Evolutionary conservation across 2,888 invertebrate species (phyloP), one percentile per base, ranked within the genome.

Genomic region (Pristionchus exspectatus): DNA sequence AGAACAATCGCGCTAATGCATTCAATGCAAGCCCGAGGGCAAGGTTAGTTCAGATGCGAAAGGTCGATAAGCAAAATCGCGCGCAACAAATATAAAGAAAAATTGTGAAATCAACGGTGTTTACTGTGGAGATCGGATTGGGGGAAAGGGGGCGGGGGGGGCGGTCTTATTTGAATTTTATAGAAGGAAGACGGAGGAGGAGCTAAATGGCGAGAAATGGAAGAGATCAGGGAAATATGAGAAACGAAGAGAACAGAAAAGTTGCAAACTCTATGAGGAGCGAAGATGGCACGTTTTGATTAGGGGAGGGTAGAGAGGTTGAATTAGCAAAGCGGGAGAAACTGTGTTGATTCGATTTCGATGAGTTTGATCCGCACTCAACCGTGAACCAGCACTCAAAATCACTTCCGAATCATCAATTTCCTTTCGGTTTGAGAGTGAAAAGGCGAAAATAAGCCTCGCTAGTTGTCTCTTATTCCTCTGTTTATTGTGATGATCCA

Each of bases 241-340:
- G 81, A 85, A 59, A 85, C 30, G n/a, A 24, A 33, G 83, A 44
- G 54, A 56, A 44, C 21, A 50, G 50, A 81, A 18, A 1, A 84
- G 84, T 81, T 44, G 81, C 81, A 81, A 81, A 50, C 81, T 81
- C 27, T 54, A 81, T 81, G 81, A 81, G 50, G 44, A 50, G 81
- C 9, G 69, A n/a, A 77, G 81, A 81, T 81, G 81, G 50, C 81
- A 81, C 81, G 81, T 81, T 81, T 81, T 81, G 81, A 81, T 81
- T 81, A 81, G 81, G 50, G 24, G 44, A 14, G 74, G 77, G 69
- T 4, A 44, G 38, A 74, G 38, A 74, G 74, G 74, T 74, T 81
- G 81, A 50, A 81, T 81, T 81, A 81, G 81, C 81, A 9, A 54
- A n/a, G 27, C 59, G 59, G 7, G 12, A 38, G 16, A 38, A 74